Evolutionary conservation across 1,140 invertebrate species (phyloP).

Genomic region (Zaprionus vittiger): DNA sequence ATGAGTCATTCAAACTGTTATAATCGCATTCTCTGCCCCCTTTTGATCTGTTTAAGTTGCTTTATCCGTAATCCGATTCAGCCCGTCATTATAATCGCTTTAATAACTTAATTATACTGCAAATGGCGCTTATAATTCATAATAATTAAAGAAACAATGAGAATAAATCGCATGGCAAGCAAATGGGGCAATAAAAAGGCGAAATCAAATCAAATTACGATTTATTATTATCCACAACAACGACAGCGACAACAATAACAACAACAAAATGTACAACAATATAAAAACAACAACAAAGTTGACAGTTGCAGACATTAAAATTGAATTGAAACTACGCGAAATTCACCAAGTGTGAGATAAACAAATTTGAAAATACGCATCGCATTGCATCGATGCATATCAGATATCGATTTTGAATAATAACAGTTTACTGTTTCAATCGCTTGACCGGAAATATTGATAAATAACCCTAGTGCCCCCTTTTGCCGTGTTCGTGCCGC

Average conservation of each 20-base stretch:
- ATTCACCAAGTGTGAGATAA: slow-evolving; percentile 2
- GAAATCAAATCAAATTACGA: slow-evolving; percentile 14
- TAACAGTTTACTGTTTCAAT: slow-evolving; percentile 60
- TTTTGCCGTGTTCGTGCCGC: background rate
- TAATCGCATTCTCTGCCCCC: background rate
- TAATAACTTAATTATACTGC: slow-evolving; percentile 15
- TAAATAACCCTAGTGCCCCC: slow-evolving; percentile 55
- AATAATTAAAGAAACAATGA: slow-evolving; percentile 20
- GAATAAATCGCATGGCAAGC: slow-evolving; percentile 18
- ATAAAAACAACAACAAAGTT: slow-evolving; percentile 4
- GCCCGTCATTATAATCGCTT: background rate
- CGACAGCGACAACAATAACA: background rate
- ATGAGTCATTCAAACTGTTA: background rate
- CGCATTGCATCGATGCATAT: slow-evolving; percentile 34
- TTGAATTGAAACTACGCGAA: slow-evolving; percentile 23
- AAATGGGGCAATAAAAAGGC: slow-evolving; percentile 11
- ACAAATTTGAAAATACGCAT: slow-evolving; percentile 33
- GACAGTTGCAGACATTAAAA: slow-evolving; percentile 40
- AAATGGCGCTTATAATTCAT: slow-evolving; percentile 14
- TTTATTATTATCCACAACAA: slow-evolving; percentile 41
- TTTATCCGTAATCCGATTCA: slow-evolving; percentile 3
- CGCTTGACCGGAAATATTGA: slow-evolving; percentile 65
- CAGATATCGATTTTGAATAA: slow-evolving; percentile 67
- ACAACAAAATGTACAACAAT: background rate
- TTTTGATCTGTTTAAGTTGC: background rate